These are phyloP conservation scores for Panopea generosa DNA, from an alignment of 2,888 invertebrate genomes.

Conservation along the genomic window DNA sequence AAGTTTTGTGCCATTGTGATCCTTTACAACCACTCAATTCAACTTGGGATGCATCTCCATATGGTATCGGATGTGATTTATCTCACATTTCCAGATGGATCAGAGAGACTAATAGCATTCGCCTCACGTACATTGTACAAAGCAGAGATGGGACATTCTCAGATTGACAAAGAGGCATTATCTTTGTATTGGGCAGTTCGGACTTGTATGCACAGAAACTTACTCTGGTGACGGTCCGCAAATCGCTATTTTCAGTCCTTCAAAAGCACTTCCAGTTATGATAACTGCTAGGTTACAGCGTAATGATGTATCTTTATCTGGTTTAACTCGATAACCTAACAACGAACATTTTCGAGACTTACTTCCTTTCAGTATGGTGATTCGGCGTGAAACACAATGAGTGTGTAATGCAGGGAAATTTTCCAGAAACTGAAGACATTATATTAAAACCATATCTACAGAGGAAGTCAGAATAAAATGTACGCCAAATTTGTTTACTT, in stretches of 20 bases:
- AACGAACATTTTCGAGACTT: too few relatives aligned
- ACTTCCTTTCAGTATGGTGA: background rate
- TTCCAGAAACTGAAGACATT: too few relatives aligned
- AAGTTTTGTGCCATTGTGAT: too few relatives aligned
- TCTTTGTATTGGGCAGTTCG: too few relatives aligned
- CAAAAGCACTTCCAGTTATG: constrained; percentile 70
- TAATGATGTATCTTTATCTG: constrained; percentile 75
- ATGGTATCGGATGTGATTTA: too few relatives aligned
- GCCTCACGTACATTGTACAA: background rate
- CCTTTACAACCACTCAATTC: too few relatives aligned
- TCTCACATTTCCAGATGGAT: too few relatives aligned
- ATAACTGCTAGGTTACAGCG: constrained; percentile 74
- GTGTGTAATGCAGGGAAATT: background rate
- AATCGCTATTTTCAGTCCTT: constrained; percentile 84
- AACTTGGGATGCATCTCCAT: too few relatives aligned
- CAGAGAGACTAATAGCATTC: too few relatives aligned
- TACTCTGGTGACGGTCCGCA: constrained; percentile 82
- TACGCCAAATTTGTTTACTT: constrained; percentile 12
- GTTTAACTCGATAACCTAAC: too few relatives aligned
- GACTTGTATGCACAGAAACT: constrained; percentile 61
- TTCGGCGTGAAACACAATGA: background rate
- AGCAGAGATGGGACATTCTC: background rate
- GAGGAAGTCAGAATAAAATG: constrained; percentile 14
- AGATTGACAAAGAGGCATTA: constrained; percentile 19
- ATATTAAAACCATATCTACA: too few relatives aligned